phyloP scores from a whole-genome alignment of 2,113 vertebrate species.

The Petroica traversi region DNA sequence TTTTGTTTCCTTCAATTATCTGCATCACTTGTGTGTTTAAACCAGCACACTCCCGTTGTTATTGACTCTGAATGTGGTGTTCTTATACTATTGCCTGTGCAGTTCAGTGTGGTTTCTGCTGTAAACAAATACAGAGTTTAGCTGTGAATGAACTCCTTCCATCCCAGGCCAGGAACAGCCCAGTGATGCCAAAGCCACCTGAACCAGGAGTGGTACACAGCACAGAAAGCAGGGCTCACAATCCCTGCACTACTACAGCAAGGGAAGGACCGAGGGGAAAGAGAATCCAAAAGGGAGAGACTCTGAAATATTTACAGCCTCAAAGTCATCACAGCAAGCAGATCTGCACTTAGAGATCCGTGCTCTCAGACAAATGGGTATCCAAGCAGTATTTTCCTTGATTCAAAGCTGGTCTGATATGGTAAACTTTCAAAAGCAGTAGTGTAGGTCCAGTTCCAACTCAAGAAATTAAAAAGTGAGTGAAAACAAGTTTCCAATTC shows the following conservation, averaged over 20 bases:
- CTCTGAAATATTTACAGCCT: neutral
- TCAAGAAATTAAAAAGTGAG: neutral
- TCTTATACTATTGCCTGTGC: neutral
- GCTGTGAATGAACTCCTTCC: neutral
- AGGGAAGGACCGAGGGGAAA: rapidly evolving
- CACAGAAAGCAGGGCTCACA: neutral
- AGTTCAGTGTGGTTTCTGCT: neutral
- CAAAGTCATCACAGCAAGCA: neutral
- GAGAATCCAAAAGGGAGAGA: neutral
- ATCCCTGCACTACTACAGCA: rapidly evolving
- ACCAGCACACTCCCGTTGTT: neutral
- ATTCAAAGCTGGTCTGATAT: neutral
- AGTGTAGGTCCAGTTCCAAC: neutral
- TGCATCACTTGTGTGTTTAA: neutral
- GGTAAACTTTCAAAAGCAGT: neutral
- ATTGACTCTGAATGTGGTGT: neutral
- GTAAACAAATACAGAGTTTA: neutral
- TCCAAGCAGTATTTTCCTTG: neutral
- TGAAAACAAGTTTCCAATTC: neutral
- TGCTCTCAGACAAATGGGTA: rapidly evolving
- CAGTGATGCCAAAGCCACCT: neutral
- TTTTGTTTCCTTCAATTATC: neutral
- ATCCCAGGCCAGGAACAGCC: neutral
- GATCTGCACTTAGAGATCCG: neutral
- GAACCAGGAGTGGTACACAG: neutral